Percentiles rank a stretch among this genome's conserved stretches.
Evolutionary conservation across 2,888 invertebrate species (phyloP).

Genomic region (Dolomedes plantarius): DNA sequence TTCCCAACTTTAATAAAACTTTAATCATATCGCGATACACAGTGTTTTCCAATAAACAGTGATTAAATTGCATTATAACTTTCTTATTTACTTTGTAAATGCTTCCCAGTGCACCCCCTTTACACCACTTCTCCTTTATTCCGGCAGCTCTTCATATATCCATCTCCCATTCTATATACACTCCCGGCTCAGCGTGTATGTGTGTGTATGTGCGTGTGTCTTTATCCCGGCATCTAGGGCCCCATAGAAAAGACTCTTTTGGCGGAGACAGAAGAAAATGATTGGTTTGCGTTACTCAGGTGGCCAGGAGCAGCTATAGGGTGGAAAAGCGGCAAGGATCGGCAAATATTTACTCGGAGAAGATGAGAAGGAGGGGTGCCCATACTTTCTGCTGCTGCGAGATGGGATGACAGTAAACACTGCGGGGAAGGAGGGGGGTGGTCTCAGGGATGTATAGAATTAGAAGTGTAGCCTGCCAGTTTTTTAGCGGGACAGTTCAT

Average conservation of each 20-base stretch:
- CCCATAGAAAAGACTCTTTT: constrained; percentile 39
- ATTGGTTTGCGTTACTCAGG: constrained; percentile 65
- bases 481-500: not conserved
- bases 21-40: no score
- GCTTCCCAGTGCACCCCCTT: no score
- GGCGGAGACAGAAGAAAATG: constrained; percentile 61
- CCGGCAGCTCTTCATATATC: no score
- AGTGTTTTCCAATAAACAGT: no score
- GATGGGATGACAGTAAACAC: not conserved
- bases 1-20: no score
- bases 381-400: not conserved
- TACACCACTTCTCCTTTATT: no score
- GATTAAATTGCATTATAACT: no score
- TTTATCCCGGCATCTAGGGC: constrained; percentile 40
- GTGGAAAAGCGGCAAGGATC: constrained; percentile 69
- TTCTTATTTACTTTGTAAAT: no score
- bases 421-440: not conserved
- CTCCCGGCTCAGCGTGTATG: not conserved
- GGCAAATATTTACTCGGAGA: constrained; percentile 66
- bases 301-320: constrained; percentile 62
- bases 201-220: constrained; percentile 9
- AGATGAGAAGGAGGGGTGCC: constrained; percentile 33
- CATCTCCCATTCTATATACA: not conserved
- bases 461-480: not conserved
- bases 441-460: not conserved